Base-by-base conservation (phyloP, 2,797 vertebrate species). In the Eutrigla gurnardus region DNA sequence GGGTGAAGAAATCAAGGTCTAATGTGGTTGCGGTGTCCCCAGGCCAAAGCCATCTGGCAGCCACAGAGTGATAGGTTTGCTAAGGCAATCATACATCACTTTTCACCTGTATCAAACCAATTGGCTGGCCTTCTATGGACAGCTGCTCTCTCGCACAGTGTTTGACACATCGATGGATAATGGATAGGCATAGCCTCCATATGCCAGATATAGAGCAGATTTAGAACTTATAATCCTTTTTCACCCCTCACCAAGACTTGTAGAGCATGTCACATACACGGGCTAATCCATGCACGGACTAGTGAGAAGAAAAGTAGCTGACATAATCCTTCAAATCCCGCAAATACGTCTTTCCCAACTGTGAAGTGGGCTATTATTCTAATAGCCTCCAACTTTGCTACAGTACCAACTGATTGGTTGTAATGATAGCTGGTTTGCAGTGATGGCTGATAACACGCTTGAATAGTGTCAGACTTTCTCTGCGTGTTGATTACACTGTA, bases 31-130 rank as follows among this genome's bases (percentile, higher is more conserved):
- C 65, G 3, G 75, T 82, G 88, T 92, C 89, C 86, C 85, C 62
- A 75, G 88, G 87, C 84, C 80, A 83, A 83, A 89, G 81, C 81
- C 89, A 86, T 88, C 84, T 88, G 87, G 88, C 87, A 88, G 81
- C 59, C 77, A 4, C 58, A 89, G 88, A 92, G 77, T 89, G 93
- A 93, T 92, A 88, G 86, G 84, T 86, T 87, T 73, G 84, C 87
- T 70, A 73, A 88, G 86, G 85, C 92, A 91, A 92, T 93, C 90
- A 91, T 91, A 91, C 84, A 90, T 93, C 88, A 92, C 89, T 92
- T 91, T 91, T 94, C 91, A 91, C 90, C 88, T 93, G 88, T 89
- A 89, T 91, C 89, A 90, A 89, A 92, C 84, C 91, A 92, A 93
- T 91, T 89, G 93, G 83, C 86, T 82, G 82, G 80, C 85, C 90